phyloP scores from a whole-genome alignment of 2,797 vertebrate genomes.

The Coregonus ussuriensis region DNA sequence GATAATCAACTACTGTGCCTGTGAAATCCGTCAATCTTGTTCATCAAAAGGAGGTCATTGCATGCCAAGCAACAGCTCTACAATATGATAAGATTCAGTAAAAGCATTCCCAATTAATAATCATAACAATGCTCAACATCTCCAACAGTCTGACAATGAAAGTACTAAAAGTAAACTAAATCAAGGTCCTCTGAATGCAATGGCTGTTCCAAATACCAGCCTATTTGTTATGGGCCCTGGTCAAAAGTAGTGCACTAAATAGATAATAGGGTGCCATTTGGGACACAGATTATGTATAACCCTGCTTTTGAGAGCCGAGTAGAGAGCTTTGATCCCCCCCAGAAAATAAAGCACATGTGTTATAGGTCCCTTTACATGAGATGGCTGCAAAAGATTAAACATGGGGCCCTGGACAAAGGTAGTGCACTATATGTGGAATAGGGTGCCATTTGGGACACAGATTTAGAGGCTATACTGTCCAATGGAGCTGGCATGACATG shows the following conservation, averaged over 20 bases:
- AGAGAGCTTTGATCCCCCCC: not conserved
- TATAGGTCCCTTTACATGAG: not conserved
- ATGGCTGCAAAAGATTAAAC: too few species aligned
- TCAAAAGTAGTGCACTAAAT: not conserved
- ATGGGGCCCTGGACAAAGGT: not conserved
- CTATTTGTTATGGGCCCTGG: not conserved
- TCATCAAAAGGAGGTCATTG: not conserved
- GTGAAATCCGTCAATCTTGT: not conserved
- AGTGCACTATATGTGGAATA: not conserved
- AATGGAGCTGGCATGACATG: not conserved
- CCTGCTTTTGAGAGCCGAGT: not conserved
- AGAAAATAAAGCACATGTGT: not conserved
- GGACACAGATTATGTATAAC: too few species aligned
- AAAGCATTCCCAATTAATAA: not conserved
- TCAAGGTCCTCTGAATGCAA: not conserved
- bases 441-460: not conserved
- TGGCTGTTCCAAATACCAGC: not conserved
- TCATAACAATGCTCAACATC: not conserved
- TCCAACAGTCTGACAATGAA: not conserved
- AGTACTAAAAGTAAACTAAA: not conserved
- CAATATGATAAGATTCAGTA: not conserved
- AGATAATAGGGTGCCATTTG: too few species aligned
- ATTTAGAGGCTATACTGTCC: not conserved
- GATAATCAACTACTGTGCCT: not conserved
- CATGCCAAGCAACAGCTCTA: not conserved